A percentile compares a stretch with the other conserved stretches of the same genome.
phyloP scores from a whole-genome alignment of 1,140 invertebrate genomes.

The Dufourea novaeangliae region DNA sequence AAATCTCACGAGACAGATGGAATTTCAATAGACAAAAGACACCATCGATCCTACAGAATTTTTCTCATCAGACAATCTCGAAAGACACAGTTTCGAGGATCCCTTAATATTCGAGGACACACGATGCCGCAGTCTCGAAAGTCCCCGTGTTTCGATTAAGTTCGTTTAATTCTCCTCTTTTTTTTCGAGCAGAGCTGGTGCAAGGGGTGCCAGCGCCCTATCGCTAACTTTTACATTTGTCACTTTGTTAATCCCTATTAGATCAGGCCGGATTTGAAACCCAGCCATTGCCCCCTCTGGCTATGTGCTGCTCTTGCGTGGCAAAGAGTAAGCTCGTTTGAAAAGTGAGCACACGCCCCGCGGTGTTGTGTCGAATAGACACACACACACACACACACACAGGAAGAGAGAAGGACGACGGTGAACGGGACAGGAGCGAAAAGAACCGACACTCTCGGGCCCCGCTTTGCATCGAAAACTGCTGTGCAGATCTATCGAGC shows the following conservation, averaged over 20 bases:
- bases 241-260: conserved; percentile 76
- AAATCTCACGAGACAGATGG: too few relatives aligned
- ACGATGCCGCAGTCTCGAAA: not conserved
- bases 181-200: conserved; percentile 9
- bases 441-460: conserved; percentile 46
- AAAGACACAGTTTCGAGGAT: not conserved
- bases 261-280: conserved; percentile 73
- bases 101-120: not conserved
- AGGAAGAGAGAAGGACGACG: conserved; percentile 52
- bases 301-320: conserved; percentile 67
- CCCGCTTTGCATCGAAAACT: conserved; percentile 52
- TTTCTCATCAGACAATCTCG: too few relatives aligned
- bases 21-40: too few relatives aligned
- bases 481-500: conserved; percentile 57
- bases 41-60: too few relatives aligned
- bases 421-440: not conserved
- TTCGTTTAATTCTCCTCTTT: conserved; percentile 44
- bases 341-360: conserved; percentile 71
- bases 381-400: too few relatives aligned
- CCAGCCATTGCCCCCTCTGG: conserved; percentile 44
- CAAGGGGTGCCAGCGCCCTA: conserved; percentile 47
- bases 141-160: conserved; percentile 41
- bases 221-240: conserved; percentile 75
- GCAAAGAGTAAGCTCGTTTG: conserved; percentile 75
- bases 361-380: conserved; percentile 64